These are phyloP conservation scores for Spinus olivaceus DNA, from an alignment of 2,797 vertebrate species.

Conservation along the genomic window DNA sequence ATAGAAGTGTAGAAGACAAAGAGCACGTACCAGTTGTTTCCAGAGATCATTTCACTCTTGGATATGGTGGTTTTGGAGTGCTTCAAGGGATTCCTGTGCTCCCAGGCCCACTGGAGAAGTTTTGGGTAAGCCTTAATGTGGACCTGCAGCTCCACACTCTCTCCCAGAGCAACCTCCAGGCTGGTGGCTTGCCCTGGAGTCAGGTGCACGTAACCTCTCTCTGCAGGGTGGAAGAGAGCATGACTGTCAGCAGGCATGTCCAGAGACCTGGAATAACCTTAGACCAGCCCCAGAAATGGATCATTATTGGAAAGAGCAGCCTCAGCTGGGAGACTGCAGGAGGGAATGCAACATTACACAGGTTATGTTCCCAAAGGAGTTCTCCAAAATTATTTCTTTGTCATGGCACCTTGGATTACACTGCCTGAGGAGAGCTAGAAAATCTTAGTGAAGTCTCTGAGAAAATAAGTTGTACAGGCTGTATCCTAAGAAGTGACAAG, in stretches of 20 bases:
- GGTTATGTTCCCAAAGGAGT: neutral
- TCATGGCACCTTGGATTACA: neutral
- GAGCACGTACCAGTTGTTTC: constrained; percentile 59
- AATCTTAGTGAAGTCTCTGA: neutral
- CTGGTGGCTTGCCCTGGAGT: constrained; percentile 75
- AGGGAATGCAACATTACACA: neutral
- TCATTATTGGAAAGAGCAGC: neutral
- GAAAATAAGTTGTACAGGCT: neutral
- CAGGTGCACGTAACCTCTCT: constrained; percentile 83
- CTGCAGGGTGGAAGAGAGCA: constrained; percentile 72
- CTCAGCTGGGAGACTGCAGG: neutral
- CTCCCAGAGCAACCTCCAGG: constrained; percentile 79
- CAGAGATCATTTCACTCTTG: neutral
- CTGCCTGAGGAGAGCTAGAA: neutral
- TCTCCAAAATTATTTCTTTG: neutral
- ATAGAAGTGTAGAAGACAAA: neutral
- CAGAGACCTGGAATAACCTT: neutral
- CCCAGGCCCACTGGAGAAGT: constrained; percentile 70
- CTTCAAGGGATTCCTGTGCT: constrained; percentile 48
- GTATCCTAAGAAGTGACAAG: neutral
- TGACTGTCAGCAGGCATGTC: neutral
- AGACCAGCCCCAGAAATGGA: neutral
- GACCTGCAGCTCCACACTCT: constrained; percentile 80
- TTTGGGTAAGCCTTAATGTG: constrained; percentile 86
- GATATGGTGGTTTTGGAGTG: neutral